Conservation (phyloP, 1,140 invertebrate species). For the Anoplophora glabripennis region DNA sequence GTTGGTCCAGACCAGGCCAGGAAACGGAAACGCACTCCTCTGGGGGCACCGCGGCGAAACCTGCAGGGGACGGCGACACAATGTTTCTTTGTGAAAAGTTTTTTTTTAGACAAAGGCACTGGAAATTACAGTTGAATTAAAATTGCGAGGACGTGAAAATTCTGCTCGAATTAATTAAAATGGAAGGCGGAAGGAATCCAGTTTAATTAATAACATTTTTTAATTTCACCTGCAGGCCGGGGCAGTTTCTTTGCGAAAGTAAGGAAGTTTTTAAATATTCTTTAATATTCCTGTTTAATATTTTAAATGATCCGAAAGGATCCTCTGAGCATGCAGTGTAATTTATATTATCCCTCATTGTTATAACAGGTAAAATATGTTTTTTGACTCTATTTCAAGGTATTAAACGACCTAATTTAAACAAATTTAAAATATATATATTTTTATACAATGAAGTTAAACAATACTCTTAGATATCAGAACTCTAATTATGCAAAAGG, state of each 20-base stretch:
- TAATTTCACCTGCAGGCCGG: conserved; percentile 6
- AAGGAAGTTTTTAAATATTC: background rate
- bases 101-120: background rate
- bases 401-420: no score
- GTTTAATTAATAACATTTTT: conserved; percentile 26
- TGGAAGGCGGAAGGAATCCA: conserved; percentile 6
- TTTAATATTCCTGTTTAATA: no score
- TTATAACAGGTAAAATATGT: no score
- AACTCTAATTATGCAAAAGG: no score
- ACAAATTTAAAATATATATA: no score
- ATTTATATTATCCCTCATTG: no score
- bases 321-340: no score
- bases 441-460: no score
- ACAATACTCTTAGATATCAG: no score
- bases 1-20: conserved; percentile 15
- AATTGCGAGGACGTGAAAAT: background rate
- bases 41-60: background rate
- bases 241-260: background rate
- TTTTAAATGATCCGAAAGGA: no score
- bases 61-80: conserved; percentile 9
- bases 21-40: conserved; percentile 13
- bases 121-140: conserved; percentile 2
- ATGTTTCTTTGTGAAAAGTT: conserved; percentile 18
- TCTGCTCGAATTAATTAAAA: no score
- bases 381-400: no score